A percentile compares a stretch with the other conserved stretches of the same genome.
phyloP scores from a whole-genome alignment of 2,113 vertebrate species.

The Callithrix jacchus region DNA sequence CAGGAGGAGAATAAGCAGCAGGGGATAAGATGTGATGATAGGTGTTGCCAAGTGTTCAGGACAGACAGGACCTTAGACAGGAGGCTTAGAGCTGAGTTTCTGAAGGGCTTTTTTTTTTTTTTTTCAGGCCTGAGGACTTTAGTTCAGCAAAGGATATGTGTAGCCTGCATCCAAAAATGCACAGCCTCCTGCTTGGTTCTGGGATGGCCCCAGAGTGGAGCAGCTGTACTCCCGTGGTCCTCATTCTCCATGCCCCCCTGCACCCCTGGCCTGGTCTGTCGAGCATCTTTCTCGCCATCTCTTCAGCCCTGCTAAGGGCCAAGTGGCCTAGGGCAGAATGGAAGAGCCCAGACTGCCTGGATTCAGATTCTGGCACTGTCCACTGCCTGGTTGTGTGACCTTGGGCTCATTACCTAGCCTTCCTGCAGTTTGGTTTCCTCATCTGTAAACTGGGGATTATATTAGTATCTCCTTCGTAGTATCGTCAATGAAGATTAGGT shows the following conservation, averaged over 20 bases:
- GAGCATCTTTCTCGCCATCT: background rate
- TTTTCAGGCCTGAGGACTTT: background rate
- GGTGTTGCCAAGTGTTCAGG: background rate
- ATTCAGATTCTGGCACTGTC: background rate
- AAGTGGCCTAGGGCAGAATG: background rate
- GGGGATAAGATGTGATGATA: background rate
- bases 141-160: background rate
- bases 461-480: too few species aligned
- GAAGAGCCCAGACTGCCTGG: background rate
- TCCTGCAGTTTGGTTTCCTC: background rate
- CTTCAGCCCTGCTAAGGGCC: background rate
- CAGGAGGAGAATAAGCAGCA: background rate
- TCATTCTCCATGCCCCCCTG: background rate
- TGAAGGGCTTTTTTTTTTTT: background rate
- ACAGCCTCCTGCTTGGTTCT: background rate
- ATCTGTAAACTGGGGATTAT: background rate
- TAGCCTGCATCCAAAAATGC: background rate
- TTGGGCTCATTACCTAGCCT: background rate
- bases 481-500: background rate
- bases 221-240: rapidly evolving
- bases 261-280: background rate
- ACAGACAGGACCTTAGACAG: background rate
- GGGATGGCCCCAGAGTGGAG: background rate
- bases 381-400: background rate
- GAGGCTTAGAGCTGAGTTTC: background rate